Conservation (phyloP, 37 sponge, comb jelly and placozoan species). For the Geodia barretti region DNA sequence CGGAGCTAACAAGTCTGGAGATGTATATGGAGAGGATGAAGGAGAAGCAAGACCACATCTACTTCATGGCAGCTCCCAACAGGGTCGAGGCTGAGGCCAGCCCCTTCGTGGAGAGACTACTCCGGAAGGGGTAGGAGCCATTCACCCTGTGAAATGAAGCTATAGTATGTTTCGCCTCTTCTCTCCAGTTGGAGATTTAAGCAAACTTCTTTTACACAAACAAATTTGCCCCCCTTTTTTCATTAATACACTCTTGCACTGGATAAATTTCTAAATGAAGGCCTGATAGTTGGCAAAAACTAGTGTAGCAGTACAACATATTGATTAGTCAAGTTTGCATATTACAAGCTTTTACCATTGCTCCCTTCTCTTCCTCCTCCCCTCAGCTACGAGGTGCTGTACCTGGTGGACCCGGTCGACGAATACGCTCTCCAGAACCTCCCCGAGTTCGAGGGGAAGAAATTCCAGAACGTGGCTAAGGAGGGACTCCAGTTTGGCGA, state of each 20-base stretch:
- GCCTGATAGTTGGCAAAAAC: too few species aligned
- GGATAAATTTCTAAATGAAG: too few species aligned
- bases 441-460: constrained; percentile 94
- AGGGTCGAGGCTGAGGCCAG: constrained; percentile 80
- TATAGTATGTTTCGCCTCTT: too few species aligned
- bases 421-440: constrained; percentile 89
- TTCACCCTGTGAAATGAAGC: too few species aligned
- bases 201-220: too few species aligned
- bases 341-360: too few species aligned
- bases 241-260: too few species aligned
- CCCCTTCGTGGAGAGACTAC: constrained; percentile 96
- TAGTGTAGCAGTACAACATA: too few species aligned
- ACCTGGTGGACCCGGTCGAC: constrained; percentile 94
- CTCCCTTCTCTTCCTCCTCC: too few species aligned
- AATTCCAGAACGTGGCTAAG: constrained; percentile 93
- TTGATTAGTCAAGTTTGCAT: too few species aligned
- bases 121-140: constrained; percentile 92
- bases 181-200: too few species aligned
- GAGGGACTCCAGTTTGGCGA: constrained; percentile 92
- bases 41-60: constrained; percentile 97
- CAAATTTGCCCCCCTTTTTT: too few species aligned
- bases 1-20: constrained; percentile 79
- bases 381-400: constrained; percentile 96
- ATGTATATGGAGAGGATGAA: constrained; percentile 97
- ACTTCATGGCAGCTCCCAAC: constrained; percentile 88